Conservation (phyloP, 2,113 vertebrate species). For the Empidonax alnorum region DNA sequence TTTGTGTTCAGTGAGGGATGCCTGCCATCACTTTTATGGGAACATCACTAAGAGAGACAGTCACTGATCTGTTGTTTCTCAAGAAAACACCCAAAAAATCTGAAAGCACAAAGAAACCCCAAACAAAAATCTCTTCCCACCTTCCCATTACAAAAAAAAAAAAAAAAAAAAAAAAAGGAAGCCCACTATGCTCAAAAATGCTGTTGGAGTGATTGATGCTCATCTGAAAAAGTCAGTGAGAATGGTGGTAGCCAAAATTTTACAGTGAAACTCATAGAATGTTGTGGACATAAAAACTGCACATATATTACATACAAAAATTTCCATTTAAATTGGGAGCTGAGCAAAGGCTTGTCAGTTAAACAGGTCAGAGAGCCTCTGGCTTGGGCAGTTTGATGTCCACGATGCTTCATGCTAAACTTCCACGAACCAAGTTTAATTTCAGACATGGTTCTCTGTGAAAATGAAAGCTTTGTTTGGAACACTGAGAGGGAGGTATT, state of each 20-base stretch:
- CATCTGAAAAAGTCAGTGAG: not conserved
- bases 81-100: not conserved
- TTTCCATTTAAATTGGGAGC: not conserved
- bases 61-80: not conserved
- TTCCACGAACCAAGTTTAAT: not conserved
- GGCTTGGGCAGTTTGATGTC: not conserved
- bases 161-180: not conserved
- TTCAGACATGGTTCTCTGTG: not conserved
- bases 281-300: not conserved
- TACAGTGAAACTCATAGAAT: not conserved
- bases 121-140: not conserved
- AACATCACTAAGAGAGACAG: not conserved
- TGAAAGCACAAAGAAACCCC: not conserved
- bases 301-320: not conserved
- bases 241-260: not conserved
- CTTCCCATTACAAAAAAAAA: not conserved
- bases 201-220: not conserved
- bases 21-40: not conserved
- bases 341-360: not conserved
- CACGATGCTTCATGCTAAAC: not conserved
- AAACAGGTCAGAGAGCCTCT: not conserved
- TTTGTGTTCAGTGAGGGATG: not conserved
- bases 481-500: not conserved
- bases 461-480: conserved; percentile 13
- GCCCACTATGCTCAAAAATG: not conserved